These are phyloP conservation scores for Leptodactylus fuscus DNA, from an alignment of 2,113 vertebrate species.

Conservation along the genomic window DNA sequence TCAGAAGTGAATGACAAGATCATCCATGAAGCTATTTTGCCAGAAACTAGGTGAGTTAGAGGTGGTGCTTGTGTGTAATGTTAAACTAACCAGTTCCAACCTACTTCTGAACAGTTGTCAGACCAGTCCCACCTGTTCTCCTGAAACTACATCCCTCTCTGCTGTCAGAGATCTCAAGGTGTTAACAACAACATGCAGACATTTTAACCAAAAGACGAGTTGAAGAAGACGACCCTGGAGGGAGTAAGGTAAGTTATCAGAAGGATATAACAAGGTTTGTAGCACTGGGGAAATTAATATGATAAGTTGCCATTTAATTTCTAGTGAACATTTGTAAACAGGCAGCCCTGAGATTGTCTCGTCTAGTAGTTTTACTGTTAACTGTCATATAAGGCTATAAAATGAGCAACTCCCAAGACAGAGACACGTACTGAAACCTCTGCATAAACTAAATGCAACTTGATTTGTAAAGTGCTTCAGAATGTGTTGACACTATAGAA, in stretches of 20 bases:
- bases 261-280: not conserved
- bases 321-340: not conserved
- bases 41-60: not conserved
- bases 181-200: not conserved
- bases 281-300: not conserved
- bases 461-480: no score
- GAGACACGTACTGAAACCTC: no score
- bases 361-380: not conserved
- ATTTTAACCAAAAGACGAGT: not conserved
- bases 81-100: not conserved
- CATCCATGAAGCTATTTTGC: not conserved
- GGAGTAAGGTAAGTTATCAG: constrained; percentile 11
- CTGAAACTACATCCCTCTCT: constrained; percentile 44
- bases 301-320: not conserved
- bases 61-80: constrained; percentile 29
- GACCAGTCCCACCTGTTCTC: constrained; percentile 55
- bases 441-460: no score
- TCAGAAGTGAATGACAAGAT: no score
- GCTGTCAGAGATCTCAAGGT: not conserved
- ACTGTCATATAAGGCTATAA: not conserved
- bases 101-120: constrained; percentile 19
- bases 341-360: not conserved
- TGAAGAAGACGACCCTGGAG: not conserved
- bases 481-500: no score
- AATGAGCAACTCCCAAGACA: not conserved